Percentiles rank a stretch among this genome's conserved stretches.
phyloP scores from a whole-genome alignment of 2,888 invertebrate genomes.

The Adineta ricciae region DNA sequence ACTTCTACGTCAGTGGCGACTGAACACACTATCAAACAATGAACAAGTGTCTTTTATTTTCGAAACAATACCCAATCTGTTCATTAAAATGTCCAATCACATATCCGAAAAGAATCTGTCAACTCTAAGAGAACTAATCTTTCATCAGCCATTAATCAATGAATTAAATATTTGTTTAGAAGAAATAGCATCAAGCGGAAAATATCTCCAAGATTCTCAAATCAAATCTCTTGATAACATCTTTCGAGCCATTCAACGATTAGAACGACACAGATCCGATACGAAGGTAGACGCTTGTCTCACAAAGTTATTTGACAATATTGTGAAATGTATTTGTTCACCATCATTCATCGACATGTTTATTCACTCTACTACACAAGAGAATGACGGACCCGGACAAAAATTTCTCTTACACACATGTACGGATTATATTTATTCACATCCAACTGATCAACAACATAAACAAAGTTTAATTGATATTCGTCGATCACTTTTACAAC shows the following conservation, averaged over 20 bases:
- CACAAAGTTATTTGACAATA: too few species aligned
- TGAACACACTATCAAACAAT: background rate
- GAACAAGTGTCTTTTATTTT: background rate
- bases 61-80: background rate
- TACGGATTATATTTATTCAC: background rate
- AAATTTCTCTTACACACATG: background rate
- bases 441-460: background rate
- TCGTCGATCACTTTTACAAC: background rate
- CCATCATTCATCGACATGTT: background rate
- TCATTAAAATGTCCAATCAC: background rate
- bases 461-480: background rate
- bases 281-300: background rate
- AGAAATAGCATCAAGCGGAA: background rate
- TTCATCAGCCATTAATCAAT: background rate
- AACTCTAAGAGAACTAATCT: background rate
- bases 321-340: background rate
- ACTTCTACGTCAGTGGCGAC: background rate
- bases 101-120: background rate
- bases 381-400: background rate
- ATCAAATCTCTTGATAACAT: background rate
- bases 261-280: background rate
- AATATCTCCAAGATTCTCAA: background rate
- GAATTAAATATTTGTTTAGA: background rate
- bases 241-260: background rate
- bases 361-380: background rate